Conservation (phyloP, 2,888 invertebrate genomes). For the Dascillus cervinus region DNA sequence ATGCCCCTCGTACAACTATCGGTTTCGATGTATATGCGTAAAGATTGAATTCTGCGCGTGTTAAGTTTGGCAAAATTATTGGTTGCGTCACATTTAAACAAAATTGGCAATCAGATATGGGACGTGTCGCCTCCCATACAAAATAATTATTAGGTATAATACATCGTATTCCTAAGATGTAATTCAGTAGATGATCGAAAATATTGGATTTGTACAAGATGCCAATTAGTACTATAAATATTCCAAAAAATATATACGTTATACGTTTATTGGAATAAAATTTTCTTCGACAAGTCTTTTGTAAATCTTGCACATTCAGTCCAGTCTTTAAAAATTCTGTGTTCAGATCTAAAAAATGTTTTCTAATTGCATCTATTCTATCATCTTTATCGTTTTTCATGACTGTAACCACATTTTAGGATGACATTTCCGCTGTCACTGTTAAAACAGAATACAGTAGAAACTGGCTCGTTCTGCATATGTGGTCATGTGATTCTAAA, state of each 20-base stretch:
- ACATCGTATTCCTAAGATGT: conserved; percentile 59
- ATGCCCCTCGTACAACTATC: conserved; percentile 69
- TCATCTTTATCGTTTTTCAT: conserved; percentile 8
- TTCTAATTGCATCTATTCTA: conserved; percentile 11
- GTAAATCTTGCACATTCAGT: conserved; percentile 22
- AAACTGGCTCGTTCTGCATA: too few relatives aligned
- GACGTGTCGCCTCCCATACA: conserved; percentile 80
- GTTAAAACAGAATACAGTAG: too few relatives aligned
- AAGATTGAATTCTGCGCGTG: conserved; percentile 57
- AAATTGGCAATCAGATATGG: conserved; percentile 72
- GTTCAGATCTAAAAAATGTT: conserved; percentile 25
- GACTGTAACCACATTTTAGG: conserved; percentile 4
- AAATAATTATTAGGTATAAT: conserved; percentile 76
- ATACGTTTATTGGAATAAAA: conserved; percentile 4
- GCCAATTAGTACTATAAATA: conserved; percentile 11
- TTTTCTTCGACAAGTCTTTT: conserved; percentile 14
- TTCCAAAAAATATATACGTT: neutral
- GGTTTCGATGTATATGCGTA: conserved; percentile 76
- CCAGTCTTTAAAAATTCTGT: conserved; percentile 24
- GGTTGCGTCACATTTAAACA: conserved; percentile 63
- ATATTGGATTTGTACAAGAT: conserved; percentile 17
- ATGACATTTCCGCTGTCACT: too few relatives aligned
- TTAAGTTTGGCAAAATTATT: conserved; percentile 59
- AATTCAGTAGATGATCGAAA: conserved; percentile 19
- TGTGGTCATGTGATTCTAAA: neutral